phyloP scores from a whole-genome alignment of 1,140 invertebrate species.

The Wiebesia pumilae region DNA sequence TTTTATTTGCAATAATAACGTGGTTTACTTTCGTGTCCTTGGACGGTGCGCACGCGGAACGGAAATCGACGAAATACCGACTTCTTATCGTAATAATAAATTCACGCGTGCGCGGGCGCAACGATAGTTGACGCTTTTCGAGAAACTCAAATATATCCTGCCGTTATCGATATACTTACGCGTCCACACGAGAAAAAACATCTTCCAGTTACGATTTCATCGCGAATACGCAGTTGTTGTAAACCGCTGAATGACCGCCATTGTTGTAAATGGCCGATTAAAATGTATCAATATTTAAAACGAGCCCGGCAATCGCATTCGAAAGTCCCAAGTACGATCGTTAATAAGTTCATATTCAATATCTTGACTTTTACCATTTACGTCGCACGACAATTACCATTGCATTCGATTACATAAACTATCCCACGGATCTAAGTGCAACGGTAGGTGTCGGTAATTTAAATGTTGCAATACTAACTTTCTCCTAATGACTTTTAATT shows the following conservation, averaged over 20 bases:
- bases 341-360: background rate
- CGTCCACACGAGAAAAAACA: too few relatives aligned
- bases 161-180: too few relatives aligned
- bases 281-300: background rate
- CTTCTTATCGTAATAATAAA: background rate
- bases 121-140: too few relatives aligned
- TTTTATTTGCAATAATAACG: conserved; percentile 23
- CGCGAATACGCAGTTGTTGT: too few relatives aligned
- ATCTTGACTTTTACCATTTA: background rate
- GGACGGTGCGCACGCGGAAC: background rate
- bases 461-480: conserved; percentile 13
- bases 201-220: too few relatives aligned
- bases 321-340: background rate
- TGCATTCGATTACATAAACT: background rate
- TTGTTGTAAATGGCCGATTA: background rate
- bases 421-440: background rate
- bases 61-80: background rate
- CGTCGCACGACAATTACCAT: background rate
- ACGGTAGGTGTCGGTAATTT: conserved; percentile 8
- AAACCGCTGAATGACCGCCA: too few relatives aligned
- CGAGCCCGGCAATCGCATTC: background rate
- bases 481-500: conserved; percentile 10
- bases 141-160: too few relatives aligned
- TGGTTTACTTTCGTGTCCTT: conserved; percentile 7
- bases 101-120: background rate